A percentile compares a stretch with the other conserved stretches of the same genome.
Evolutionary conservation across 2,113 vertebrate species (phyloP).

Genomic region (Aleadryas rufinucha): DNA sequence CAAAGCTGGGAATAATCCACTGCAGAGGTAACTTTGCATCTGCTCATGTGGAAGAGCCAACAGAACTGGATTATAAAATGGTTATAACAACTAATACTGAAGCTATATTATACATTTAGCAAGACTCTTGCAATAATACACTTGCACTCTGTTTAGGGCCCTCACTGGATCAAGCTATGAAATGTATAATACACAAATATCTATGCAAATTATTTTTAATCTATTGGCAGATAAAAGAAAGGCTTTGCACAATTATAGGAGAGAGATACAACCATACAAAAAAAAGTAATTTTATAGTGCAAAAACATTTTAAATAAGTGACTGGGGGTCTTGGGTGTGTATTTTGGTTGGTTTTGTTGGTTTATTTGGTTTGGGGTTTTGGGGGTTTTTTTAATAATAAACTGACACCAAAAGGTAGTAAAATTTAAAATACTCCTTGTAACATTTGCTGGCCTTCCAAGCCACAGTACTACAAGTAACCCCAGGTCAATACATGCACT

Average conservation of each 20-base stretch:
- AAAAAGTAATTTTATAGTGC: not conserved
- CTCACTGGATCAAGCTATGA: not conserved
- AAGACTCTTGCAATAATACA: not conserved
- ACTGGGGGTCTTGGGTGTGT: not conserved
- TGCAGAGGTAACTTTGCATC: not conserved
- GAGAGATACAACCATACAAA: not conserved
- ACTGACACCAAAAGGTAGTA: not conserved
- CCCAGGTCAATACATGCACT: not conserved
- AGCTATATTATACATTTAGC: not conserved
- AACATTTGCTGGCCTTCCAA: not conserved
- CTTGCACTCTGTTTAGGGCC: not conserved
- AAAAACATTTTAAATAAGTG: not conserved
- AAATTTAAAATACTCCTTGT: not conserved
- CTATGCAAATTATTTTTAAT: not conserved
- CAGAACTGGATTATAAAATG: accelerated
- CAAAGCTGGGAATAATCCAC: not conserved
- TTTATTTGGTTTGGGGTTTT: not conserved
- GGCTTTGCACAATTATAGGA: not conserved
- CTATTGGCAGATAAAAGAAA: not conserved
- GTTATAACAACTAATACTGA: not conserved
- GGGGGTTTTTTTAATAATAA: not conserved
- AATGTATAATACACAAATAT: not conserved
- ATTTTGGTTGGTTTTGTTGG: not conserved
- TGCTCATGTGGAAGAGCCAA: not conserved
- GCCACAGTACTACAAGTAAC: not conserved